Conservation (phyloP, 1,140 invertebrate species). For the Trachymyrmex cornetzi region DNA sequence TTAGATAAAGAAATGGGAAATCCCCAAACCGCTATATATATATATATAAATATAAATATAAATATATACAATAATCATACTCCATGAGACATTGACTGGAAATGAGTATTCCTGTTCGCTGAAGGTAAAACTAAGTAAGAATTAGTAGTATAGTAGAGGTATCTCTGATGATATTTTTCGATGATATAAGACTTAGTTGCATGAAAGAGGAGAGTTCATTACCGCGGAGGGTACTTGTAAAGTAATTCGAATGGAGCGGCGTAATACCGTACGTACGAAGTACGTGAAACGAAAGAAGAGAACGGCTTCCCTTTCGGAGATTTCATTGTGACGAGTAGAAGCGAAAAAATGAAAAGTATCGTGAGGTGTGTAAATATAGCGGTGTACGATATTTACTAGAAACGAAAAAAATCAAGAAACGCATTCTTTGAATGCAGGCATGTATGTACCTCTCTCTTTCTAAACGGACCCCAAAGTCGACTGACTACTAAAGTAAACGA, state of each 20-base stretch:
- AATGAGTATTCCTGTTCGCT: slow-evolving; percentile 83
- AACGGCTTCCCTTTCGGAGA: slow-evolving; percentile 19
- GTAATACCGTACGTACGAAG: slow-evolving; percentile 27
- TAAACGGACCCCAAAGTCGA: slow-evolving; percentile 58
- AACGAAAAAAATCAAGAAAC: slow-evolving; percentile 17
- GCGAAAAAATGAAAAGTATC: slow-evolving; percentile 55
- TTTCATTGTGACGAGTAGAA: slow-evolving; percentile 27
- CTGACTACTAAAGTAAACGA: slow-evolving; percentile 51
- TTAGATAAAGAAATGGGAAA: slow-evolving; percentile 56
- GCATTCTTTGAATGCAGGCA: slow-evolving; percentile 49
- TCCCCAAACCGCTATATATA: not conserved
- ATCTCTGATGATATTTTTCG: slow-evolving; percentile 84
- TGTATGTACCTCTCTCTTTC: slow-evolving; percentile 64
- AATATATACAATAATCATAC: slow-evolving; percentile 72
- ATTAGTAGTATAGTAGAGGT: slow-evolving; percentile 82
- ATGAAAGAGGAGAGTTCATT: slow-evolving; percentile 59
- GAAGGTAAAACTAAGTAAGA: slow-evolving; percentile 81
- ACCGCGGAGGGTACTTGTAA: slow-evolving; percentile 77
- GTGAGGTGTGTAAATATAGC: slow-evolving; percentile 74
- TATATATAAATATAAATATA: slow-evolving; percentile 15
- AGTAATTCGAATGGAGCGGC: slow-evolving; percentile 75
- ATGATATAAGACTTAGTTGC: slow-evolving; percentile 82
- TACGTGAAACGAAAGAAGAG: not conserved
- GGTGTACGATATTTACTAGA: slow-evolving; percentile 54
- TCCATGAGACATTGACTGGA: slow-evolving; percentile 81